Base-by-base conservation (phyloP, 1,140 invertebrate genomes). In the Protaetia brevitarsis region DNA sequence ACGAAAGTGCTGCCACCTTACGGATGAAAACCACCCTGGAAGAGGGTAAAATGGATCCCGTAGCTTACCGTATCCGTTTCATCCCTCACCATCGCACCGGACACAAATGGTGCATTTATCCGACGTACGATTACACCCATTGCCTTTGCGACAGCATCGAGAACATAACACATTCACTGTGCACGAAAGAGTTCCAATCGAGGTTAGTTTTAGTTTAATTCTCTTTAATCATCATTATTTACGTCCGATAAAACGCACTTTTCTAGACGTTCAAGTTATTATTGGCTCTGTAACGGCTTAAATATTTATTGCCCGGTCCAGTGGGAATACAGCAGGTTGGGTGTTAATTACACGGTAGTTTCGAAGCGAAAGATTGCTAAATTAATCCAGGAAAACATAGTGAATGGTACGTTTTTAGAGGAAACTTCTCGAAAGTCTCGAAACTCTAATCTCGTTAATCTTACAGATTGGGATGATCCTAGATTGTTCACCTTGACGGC, bases 111-210 rank as follows among this genome's bases (percentile, higher is more conserved):
- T 99, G 98, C 76, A 97, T 99, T 74, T 99, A 99, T 82, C 98
- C 98, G 2, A 99, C 98, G 0, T 99, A 99, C 75, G 98, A 99
- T 80, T 99, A 95, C 74, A 99, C 97, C 3, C 98, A 99, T 77
- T 99, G 98, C 75, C 83, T 99, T 0, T 99, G 97, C 82, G 98
- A 99, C 78, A 99, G 96, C 63, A 90, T 99, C 65, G 98, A 99
- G 81, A 87, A 99, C 76, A 99, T 99, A 67, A 97, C 96, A 5
- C 98, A 99, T 82, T 99, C 97, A 10, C 82, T 99, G 7, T 99
- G 98, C 76, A 99, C 98, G 0, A 99, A 99, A 82, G 97, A 99
- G 81, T 99, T 99, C 79, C 96, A 99, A 74, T 92, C 93, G 0
- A 86, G 94, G 78, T 87, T 81, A 67, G 16, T 13, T 8, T 1